phyloP scores from a whole-genome alignment of 2,888 invertebrate species.

The Meteorus colon region DNA sequence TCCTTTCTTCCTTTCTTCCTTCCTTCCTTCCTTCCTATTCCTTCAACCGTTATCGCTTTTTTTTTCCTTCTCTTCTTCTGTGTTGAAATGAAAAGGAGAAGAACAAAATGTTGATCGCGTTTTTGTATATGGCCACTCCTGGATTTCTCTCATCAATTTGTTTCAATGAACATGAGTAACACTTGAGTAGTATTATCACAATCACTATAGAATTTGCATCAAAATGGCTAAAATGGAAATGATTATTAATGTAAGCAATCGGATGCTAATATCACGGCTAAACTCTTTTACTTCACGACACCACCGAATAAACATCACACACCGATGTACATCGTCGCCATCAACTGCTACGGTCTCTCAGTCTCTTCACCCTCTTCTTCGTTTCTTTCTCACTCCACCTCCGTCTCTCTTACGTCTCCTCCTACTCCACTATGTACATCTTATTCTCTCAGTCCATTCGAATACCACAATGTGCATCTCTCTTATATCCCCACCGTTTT shows the following conservation, averaged over 20 bases:
- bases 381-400: constrained; percentile 20
- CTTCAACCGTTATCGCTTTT: background rate
- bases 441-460: constrained; percentile 14
- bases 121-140: constrained; percentile 17
- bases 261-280: constrained; percentile 27
- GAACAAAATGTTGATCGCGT: constrained; percentile 9
- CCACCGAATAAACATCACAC: constrained; percentile 40
- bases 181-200: background rate
- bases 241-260: background rate
- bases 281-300: constrained; percentile 10
- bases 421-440: background rate
- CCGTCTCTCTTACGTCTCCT: background rate
- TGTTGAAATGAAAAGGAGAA: background rate
- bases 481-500: background rate
- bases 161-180: background rate
- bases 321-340: constrained; percentile 46
- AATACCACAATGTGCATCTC: background rate
- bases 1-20: constrained; percentile 2
- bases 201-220: background rate
- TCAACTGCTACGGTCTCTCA: constrained; percentile 43
- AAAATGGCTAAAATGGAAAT: background rate
- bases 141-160: background rate
- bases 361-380: constrained; percentile 35
- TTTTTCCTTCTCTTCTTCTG: background rate
- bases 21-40: background rate